Base-by-base conservation (phyloP, 2,113 vertebrate genomes). In the Columbina picui region DNA sequence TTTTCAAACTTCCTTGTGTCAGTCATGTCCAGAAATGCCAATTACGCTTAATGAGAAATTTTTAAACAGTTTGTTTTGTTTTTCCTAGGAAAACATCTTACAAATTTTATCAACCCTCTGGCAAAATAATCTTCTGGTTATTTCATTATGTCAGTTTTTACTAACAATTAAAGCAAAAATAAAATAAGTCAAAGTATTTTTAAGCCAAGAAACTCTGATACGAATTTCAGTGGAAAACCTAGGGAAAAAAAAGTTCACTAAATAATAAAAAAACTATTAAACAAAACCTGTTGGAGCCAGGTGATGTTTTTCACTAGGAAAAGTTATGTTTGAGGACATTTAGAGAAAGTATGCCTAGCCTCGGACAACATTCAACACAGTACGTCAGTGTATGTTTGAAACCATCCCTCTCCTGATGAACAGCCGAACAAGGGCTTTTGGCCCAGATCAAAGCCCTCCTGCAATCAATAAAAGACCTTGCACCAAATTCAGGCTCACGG, bases 1-100 rank as follows among this genome's bases (percentile, higher is more conserved):
- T 93, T 79, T 73, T 92, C 94, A 87, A 60, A 81, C 52, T 81
- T 93, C 75, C 73, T 53, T 17, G 9, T 34, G 85, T 88, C 95
- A 92, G n/a, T 87, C 76, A 65, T 5, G 20, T 79, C 74, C 74
- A 87, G 89, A 92, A 93, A 94, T 23, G n/a, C 21, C 77, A 92
- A 38, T 76, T 75, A 61, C 1, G 1, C 64, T 78, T 69, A 88
- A 71, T 7, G 60, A 77, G 76, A 90, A 74, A 27, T 57, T 93
- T 87, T 91, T 10, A 57, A 91, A 84, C 26, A 56, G 25, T 52
- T 47, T 45, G 65, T 45, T 53, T 19, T 36, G 20, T 39, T 47
- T 6, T 2, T 34, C 29, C 39, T 17, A 57, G 19, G 43, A 95
- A 81, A 84, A 76, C 14, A 76, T 41, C 27, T 69, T 20, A 14